Conservation (phyloP, 2,113 vertebrate species). For the Gallinago jamesoni region DNA sequence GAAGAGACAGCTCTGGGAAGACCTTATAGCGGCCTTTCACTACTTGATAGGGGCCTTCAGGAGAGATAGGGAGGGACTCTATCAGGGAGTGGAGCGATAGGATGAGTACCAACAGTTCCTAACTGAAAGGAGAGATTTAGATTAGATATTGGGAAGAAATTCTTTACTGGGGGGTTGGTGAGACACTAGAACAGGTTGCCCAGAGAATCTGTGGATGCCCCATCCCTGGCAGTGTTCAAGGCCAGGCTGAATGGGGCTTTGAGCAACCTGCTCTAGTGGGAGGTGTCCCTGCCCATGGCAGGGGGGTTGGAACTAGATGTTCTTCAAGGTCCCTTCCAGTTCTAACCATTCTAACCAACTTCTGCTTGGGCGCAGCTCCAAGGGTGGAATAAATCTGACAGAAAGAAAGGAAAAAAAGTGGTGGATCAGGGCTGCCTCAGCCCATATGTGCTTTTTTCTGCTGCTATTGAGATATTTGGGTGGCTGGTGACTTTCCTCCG, state of each 20-base stretch:
- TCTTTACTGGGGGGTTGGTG: background rate
- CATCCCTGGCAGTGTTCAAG: background rate
- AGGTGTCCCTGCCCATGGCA: background rate
- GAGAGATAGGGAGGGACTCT: background rate
- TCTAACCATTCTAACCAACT: background rate
- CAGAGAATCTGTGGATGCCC: background rate
- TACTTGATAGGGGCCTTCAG: background rate
- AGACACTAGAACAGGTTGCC: background rate
- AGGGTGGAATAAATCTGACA: background rate
- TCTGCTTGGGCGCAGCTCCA: background rate
- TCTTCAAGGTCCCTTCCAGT: background rate
- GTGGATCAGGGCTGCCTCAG: background rate
- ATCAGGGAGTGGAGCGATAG: background rate
- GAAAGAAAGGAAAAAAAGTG: background rate
- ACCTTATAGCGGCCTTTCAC: background rate
- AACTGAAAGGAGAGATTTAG: background rate
- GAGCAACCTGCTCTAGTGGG: background rate
- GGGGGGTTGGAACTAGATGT: background rate
- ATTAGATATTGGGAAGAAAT: background rate
- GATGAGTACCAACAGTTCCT: background rate
- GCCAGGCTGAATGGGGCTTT: background rate
- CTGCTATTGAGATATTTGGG: background rate
- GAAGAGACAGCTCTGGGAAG: background rate
- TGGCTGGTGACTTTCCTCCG: background rate
- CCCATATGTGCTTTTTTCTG: rapidly evolving